These are phyloP conservation scores for Podilymbus podiceps DNA, from an alignment of 2,113 vertebrate genomes.

Conservation along the genomic window DNA sequence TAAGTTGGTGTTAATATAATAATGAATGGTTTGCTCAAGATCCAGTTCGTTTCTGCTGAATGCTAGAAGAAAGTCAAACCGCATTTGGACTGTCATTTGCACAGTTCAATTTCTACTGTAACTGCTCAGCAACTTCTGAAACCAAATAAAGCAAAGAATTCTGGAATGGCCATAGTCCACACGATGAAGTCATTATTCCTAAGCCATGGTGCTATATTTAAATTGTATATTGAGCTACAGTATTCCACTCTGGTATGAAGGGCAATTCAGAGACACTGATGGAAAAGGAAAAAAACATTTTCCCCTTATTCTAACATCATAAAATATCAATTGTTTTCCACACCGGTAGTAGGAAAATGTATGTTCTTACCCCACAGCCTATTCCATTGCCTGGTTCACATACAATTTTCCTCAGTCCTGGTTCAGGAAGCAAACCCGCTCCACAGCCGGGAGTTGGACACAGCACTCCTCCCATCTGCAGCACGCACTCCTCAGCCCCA, in stretches of 20 bases:
- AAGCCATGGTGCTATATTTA: background rate
- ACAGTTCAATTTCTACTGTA: background rate
- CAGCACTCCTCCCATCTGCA: slow-evolving; percentile 85
- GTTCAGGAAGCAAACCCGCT: slow-evolving; percentile 83
- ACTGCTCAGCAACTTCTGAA: slow-evolving; percentile 21
- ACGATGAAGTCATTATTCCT: background rate
- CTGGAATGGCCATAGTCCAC: background rate
- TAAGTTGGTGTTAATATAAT: background rate
- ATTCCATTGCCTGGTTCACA: slow-evolving; percentile 74
- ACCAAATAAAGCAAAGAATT: slow-evolving; percentile 34
- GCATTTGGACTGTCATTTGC: background rate
- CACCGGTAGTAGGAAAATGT: background rate
- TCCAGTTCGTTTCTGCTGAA: background rate
- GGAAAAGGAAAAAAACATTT: background rate
- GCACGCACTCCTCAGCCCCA: slow-evolving; percentile 85
- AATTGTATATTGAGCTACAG: background rate
- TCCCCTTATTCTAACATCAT: background rate
- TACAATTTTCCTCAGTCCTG: slow-evolving; percentile 71
- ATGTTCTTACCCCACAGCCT: slow-evolving; percentile 85
- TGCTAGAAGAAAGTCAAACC: background rate
- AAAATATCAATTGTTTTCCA: background rate
- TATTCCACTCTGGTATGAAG: background rate
- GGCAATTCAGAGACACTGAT: background rate
- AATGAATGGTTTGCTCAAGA: background rate
- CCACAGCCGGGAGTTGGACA: slow-evolving; percentile 87